These are phyloP conservation scores for Priapulus caudatus DNA, from an alignment of 2,888 invertebrate genomes.

Conservation along the genomic window DNA sequence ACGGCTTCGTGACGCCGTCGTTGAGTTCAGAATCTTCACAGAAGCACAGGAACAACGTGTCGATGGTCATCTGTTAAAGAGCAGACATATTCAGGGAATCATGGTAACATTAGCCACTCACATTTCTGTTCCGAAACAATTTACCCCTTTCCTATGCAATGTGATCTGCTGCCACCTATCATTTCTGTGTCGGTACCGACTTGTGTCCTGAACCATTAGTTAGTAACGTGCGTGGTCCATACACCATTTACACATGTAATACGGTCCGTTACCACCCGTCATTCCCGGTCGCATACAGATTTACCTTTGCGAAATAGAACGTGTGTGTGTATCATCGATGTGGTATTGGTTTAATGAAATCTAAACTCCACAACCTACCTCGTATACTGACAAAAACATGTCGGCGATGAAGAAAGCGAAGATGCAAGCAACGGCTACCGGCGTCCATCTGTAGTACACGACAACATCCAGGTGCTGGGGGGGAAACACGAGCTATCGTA, in stretches of 20 bases:
- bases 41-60: conserved; percentile 82
- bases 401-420: conserved; percentile 86
- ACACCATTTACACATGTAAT: too few species aligned
- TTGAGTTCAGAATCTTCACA: conserved; percentile 81
- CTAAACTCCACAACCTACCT: too few species aligned
- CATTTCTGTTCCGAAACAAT: too few species aligned
- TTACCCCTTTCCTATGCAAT: too few species aligned
- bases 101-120: too few species aligned
- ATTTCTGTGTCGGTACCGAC: background rate
- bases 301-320: too few species aligned
- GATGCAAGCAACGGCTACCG: conserved; percentile 61
- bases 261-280: too few species aligned
- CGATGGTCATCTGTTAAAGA: conserved; percentile 69
- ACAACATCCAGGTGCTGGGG: background rate
- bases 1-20: conserved; percentile 42
- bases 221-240: too few species aligned
- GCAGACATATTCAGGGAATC: background rate
- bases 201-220: too few species aligned
- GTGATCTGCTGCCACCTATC: background rate
- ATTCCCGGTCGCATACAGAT: too few species aligned
- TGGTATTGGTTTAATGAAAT: too few species aligned
- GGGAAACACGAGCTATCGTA: background rate
- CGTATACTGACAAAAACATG: conserved; percentile 80
- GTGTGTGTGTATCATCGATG: too few species aligned
- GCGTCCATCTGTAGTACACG: conserved; percentile 39